Evolutionary conservation across 2,113 vertebrate genomes (phyloP), one percentile per base, ranked within the genome.

Genomic region (Bolborhynchus lineola): DNA sequence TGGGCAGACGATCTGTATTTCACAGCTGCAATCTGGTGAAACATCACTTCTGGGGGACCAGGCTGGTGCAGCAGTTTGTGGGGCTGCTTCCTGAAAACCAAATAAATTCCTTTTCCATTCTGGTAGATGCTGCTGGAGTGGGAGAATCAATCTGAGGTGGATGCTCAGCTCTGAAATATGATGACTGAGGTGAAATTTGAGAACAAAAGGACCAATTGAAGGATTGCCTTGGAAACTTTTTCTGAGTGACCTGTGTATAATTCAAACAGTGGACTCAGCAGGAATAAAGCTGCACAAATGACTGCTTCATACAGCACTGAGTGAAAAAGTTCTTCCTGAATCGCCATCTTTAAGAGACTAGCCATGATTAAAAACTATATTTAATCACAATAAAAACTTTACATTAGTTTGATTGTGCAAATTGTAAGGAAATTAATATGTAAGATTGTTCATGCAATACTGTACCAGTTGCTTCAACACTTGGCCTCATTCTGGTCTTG

Each of bases 151-250:
- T 44, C 37, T 60, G 18, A 81, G 20, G 59, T 14, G 11, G 49
- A 75, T 3, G 15, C 21, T 93, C 12, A 79, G 80, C 50, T 86
- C 81, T 84, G 63, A 95, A 92, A 90, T 64, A 47, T 16, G 71
- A 93, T 5, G 7, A 75, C 24, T 50, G 76, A 88, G 26, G 64
- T 81, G 81, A 93, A 92, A 92, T 75, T 39, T 60, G 79, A 88
- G 31, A 63, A 63, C 37, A 85, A 90, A 93, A 87, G 52, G 68
- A 85, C 25, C 68, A 74, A 25, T 9, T 81, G 62, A 94, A 86
- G 57, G 47, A 93, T 94, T 96, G 60, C 72, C 82, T 92, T 83
- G 90, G 96, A 92, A 93, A 95, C 93, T 90, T 77, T 31, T 90
- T 71, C 83, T 77, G 70, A 96, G 76, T 91, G 62, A 55, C 44